Percentiles rank a stretch among this genome's conserved stretches.
Conservation (phyloP, 2,797 vertebrate genomes). For the Perdix hodgsoniae region DNA sequence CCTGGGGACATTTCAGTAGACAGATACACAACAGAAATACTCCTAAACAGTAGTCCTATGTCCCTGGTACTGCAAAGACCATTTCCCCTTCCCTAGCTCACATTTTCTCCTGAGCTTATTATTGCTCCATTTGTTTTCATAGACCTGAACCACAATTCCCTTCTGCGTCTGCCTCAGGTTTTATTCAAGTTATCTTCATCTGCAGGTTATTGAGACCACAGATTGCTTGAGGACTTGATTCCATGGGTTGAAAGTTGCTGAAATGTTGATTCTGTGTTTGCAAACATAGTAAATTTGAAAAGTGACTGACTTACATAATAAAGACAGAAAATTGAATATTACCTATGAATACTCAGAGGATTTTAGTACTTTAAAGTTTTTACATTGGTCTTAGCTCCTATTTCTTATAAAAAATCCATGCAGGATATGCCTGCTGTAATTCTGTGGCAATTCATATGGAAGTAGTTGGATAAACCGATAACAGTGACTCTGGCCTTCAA, state of each 20-base stretch:
- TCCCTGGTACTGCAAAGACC: not conserved
- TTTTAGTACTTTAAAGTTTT: not conserved
- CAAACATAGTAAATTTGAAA: not conserved
- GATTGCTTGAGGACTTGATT: not conserved
- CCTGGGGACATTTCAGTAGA: not conserved
- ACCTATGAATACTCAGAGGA: fast-evolving
- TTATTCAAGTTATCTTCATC: not conserved
- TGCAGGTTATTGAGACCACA: not conserved
- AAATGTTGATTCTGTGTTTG: not conserved
- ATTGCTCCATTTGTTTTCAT: not conserved
- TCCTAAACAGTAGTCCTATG: not conserved
- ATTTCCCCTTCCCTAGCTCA: not conserved
- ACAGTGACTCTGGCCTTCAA: not conserved
- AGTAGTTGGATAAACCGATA: not conserved
- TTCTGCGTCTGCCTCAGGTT: not conserved
- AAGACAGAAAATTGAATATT: not conserved
- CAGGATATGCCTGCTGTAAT: not conserved
- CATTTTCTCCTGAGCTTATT: not conserved
- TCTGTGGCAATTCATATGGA: not conserved
- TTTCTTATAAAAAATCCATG: not conserved
- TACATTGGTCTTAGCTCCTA: not conserved
- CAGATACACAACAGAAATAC: not conserved
- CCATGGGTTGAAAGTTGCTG: not conserved
- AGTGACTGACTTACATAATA: not conserved
- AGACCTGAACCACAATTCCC: not conserved